These are phyloP conservation scores for Aricia agestis DNA, from an alignment of 1,140 invertebrate species.

Conservation along the genomic window DNA sequence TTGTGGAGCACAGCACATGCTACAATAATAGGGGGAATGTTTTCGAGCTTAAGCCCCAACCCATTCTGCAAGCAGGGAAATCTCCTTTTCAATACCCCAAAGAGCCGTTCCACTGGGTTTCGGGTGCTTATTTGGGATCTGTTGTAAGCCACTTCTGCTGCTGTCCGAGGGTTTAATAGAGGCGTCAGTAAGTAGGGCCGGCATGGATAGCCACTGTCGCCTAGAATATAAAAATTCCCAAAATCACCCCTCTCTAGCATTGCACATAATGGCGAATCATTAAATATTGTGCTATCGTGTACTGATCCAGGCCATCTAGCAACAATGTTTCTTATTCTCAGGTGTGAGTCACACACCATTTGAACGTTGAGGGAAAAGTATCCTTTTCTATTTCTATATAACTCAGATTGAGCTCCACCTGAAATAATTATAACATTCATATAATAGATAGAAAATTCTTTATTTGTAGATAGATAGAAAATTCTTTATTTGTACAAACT, in stretches of 20 bases:
- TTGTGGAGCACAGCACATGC: not conserved
- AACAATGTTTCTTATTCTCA: conserved; percentile 14
- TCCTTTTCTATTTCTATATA: conserved; percentile 15
- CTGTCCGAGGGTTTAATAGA: not conserved
- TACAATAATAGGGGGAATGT: not conserved
- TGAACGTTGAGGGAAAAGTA: conserved; percentile 20
- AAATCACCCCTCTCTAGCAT: conserved; percentile 13
- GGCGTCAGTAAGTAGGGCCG: conserved; percentile 18
- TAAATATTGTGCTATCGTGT: conserved; percentile 23
- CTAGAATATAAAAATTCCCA: not conserved
- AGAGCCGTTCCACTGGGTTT: conserved; percentile 15
- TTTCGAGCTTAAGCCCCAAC: not conserved
- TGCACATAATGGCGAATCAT: conserved; percentile 8
- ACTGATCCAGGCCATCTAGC: conserved; percentile 19
- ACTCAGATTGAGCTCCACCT: not conserved
- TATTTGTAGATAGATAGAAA: no score
- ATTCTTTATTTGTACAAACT: no score
- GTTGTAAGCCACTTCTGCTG: conserved; percentile 12
- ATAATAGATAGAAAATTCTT: no score
- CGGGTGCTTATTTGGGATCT: conserved; percentile 15
- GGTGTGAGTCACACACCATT: conserved; percentile 13
- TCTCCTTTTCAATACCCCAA: conserved; percentile 2
- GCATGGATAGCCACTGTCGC: conserved; percentile 20
- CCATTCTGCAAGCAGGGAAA: not conserved
- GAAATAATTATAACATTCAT: not conserved